Evolutionary conservation across 1,140 invertebrate genomes (phyloP), one percentile per base, ranked within the genome.

Genomic region (Hycleus cichorii): DNA sequence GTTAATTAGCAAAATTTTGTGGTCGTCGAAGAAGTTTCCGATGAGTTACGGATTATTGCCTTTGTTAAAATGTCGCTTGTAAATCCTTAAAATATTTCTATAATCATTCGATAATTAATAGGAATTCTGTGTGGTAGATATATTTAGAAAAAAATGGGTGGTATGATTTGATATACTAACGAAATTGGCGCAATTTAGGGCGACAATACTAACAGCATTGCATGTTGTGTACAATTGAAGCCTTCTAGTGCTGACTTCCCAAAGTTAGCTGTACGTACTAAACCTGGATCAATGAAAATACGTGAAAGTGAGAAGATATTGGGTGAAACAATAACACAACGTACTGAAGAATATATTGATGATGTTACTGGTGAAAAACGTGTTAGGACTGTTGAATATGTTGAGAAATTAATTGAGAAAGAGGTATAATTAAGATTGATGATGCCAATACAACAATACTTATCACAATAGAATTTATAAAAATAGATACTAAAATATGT

Each of bases 371-470:
- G 91, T 66, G 86, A 89, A 75, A 83, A 83, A 73, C 87, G 87
- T 77, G 84, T 95, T 64, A 81, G 90, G 79, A 95, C 91, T 55
- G 83, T 93, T 74, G 89, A 93, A 82, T 90, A 91, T 80, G 87
- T 93, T 78, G 91, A 95, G 81, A 93, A 93, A 83, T 84, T 91
- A 75, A 91, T 95, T 77, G 91, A 95, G 78, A 91, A 88, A 83
- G 91, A 95, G 91, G 91, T 94, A 91, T 71, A 73, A 18, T 18
- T 18, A 18, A 18, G 60, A 53, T 53, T 50, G 48, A 51, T 32
- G 32, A 32, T 32, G 7, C 32, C 4, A 25, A 53, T 18, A 51
- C 60, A 59, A 42, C 9, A 42, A 42, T 5, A 42, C 9, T 18
- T n/a, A 42, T 10, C 11, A 42, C 11, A 42, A 42, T 7, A 18